Conservation (phyloP, 2,888 invertebrate species). For the Cenopis cana region DNA sequence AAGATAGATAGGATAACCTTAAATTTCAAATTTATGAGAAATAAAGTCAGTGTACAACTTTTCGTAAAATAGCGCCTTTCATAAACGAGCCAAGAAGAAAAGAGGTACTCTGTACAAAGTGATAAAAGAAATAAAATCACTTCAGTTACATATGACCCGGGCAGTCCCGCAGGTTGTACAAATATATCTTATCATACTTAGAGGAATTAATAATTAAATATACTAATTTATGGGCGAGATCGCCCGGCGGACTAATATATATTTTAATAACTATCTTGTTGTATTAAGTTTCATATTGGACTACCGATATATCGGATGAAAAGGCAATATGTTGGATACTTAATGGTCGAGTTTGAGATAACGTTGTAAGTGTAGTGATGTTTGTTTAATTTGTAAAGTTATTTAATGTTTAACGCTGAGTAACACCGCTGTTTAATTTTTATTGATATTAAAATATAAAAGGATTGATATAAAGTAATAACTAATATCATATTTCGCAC, state of each 20-base stretch:
- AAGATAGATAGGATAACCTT: too few species aligned
- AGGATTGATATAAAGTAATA: too few species aligned
- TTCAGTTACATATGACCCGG: conserved; percentile 76
- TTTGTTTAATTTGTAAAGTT: conserved; percentile 29
- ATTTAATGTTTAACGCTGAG: neutral
- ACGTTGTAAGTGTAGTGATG: conserved; percentile 27
- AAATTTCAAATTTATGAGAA: too few species aligned
- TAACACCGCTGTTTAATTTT: neutral
- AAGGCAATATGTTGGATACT: conserved; percentile 35
- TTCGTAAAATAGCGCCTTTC: too few species aligned
- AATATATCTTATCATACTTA: conserved; percentile 79
- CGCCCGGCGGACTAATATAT: conserved; percentile 62
- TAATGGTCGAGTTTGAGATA: conserved; percentile 36
- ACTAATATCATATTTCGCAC: too few species aligned
- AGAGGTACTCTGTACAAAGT: conserved; percentile 63
- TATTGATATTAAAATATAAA: neutral
- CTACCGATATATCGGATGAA: conserved; percentile 29
- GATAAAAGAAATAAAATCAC: conserved; percentile 80
- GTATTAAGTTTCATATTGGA: conserved; percentile 63
- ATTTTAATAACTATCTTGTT: conserved; percentile 70
- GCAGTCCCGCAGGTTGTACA: conserved; percentile 74
- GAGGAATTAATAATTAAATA: conserved; percentile 83
- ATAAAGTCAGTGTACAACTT: too few species aligned
- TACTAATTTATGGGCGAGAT: conserved; percentile 72
- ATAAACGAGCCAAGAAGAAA: neutral